These are phyloP conservation scores for Channa striata DNA, from an alignment of 2,797 vertebrate genomes.

Conservation along the genomic window DNA sequence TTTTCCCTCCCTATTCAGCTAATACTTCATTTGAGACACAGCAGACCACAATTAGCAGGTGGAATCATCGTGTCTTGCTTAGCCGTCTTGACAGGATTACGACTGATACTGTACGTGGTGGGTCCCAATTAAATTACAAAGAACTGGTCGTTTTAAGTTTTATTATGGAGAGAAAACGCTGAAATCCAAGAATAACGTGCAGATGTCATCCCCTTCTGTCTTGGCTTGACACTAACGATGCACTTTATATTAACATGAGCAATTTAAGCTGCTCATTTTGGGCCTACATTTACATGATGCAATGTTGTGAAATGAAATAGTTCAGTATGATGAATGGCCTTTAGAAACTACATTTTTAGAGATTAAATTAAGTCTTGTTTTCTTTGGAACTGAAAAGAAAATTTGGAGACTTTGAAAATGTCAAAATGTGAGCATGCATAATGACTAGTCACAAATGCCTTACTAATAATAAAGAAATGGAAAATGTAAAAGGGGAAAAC, in stretches of 20 bases:
- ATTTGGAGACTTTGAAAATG: background rate
- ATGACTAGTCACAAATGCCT: background rate
- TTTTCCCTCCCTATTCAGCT: background rate
- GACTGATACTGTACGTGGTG: background rate
- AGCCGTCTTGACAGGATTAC: background rate
- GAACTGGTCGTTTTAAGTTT: background rate
- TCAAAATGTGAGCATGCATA: background rate
- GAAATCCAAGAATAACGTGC: background rate
- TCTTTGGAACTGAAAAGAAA: conserved; percentile 6
- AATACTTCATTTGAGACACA: background rate
- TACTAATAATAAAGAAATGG: background rate
- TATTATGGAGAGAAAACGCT: background rate
- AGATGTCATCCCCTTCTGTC: background rate
- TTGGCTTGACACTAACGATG: background rate
- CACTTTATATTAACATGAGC: background rate
- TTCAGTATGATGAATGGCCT: conserved; percentile 14
- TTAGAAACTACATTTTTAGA: background rate
- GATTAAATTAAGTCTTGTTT: conserved; percentile 1
- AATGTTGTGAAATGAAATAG: conserved; percentile 20
- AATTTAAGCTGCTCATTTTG: background rate
- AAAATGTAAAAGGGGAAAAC: background rate
- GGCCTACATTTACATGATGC: conserved; percentile 12
- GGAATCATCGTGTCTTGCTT: background rate
- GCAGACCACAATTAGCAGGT: background rate
- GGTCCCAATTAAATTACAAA: conserved; percentile 9